Conservation (phyloP, 2,888 invertebrate genomes). For the Habrosyne pyritoides region DNA sequence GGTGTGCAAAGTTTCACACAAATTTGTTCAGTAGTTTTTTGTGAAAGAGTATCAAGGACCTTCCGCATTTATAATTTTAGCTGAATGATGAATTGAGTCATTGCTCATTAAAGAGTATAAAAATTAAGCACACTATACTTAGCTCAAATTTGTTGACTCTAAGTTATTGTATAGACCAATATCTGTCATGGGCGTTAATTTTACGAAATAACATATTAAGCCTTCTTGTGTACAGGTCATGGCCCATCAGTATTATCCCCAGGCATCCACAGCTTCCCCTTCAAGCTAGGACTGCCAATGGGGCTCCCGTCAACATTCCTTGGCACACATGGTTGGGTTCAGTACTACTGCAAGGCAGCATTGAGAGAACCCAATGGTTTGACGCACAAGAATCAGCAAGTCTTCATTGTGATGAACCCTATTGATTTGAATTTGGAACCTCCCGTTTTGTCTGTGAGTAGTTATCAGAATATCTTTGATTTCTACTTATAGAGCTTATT, state of each 20-base stretch:
- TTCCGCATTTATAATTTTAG: no score
- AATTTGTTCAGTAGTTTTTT: no score
- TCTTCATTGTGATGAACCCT: slow-evolving; percentile 98
- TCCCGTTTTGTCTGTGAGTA: slow-evolving; percentile 92
- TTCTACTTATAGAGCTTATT: no score
- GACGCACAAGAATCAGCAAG: slow-evolving; percentile 97
- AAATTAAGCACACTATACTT: no score
- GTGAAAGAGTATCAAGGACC: no score
- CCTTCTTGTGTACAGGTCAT: slow-evolving; percentile 84
- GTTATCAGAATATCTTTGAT: neutral
- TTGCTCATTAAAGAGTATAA: no score
- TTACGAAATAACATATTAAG: slow-evolving; percentile 1
- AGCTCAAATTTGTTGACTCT: no score
- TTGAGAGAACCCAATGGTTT: slow-evolving; percentile 93
- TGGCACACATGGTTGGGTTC: slow-evolving; percentile 97
- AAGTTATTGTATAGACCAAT: no score
- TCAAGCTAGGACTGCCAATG: slow-evolving; percentile 94
- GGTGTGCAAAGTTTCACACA: no score
- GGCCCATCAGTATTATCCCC: slow-evolving; percentile 93
- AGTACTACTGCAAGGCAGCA: slow-evolving; percentile 96
- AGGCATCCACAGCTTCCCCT: slow-evolving; percentile 97
- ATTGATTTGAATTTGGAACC: slow-evolving; percentile 96
- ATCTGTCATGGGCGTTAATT: neutral
- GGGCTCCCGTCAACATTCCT: slow-evolving; percentile 96
- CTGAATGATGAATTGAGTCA: no score